Conservation (phyloP, 2,113 vertebrate species). For the Dasyurus viverrinus region DNA sequence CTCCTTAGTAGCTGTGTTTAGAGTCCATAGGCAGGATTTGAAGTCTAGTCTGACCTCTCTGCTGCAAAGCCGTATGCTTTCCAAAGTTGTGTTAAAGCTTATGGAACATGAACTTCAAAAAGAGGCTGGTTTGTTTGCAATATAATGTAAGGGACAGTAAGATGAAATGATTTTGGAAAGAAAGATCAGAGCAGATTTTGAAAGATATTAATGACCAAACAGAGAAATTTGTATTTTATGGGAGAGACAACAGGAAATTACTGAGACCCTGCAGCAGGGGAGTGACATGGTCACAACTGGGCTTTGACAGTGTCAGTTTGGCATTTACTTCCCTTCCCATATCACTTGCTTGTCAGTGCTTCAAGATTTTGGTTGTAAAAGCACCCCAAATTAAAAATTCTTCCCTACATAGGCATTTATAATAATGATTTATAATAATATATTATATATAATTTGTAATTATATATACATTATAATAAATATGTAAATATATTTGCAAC, state of each 20-base stretch:
- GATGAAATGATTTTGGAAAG: not conserved
- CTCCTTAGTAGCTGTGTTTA: not conserved
- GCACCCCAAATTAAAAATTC: not conserved
- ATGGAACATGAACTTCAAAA: not conserved
- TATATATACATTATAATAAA: too few species aligned
- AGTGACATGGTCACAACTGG: too few species aligned
- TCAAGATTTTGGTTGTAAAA: not conserved
- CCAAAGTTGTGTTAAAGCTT: not conserved
- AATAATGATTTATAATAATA: too few species aligned
- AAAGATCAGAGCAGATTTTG: not conserved
- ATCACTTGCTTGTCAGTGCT: not conserved
- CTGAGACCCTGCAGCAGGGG: too few species aligned
- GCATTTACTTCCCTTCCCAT: too few species aligned
- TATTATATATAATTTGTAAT: too few species aligned
- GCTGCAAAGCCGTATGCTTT: not conserved
- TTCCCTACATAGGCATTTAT: not conserved
- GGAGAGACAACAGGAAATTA: too few species aligned
- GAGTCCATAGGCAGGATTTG: not conserved
- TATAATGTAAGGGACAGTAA: not conserved
- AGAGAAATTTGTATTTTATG: too few species aligned
- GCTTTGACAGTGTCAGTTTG: too few species aligned
- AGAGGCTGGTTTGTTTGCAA: not conserved
- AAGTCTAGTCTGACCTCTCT: not conserved
- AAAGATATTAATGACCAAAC: too few species aligned
- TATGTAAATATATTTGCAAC: not conserved